These are phyloP conservation scores for Macaria notata DNA, from an alignment of 2,888 invertebrate species.

Conservation along the genomic window DNA sequence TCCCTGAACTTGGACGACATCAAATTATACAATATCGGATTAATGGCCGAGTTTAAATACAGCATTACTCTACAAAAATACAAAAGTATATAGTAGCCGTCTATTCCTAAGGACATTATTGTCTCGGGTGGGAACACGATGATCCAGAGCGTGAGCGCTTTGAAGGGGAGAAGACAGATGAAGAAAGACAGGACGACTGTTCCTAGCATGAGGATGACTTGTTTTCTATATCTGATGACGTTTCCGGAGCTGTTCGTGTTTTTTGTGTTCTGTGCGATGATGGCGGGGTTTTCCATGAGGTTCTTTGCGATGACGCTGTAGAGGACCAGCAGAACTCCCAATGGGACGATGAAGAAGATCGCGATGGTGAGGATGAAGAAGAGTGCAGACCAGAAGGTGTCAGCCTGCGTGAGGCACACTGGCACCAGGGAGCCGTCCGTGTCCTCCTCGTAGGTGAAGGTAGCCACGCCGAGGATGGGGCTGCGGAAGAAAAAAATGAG, in stretches of 20 bases:
- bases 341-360: conserved; percentile 92
- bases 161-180: conserved; percentile 93
- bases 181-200: conserved; percentile 96
- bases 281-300: conserved; percentile 90
- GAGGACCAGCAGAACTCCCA: conserved; percentile 89
- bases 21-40: conserved; percentile 95
- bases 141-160: conserved; percentile 93
- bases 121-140: conserved; percentile 89
- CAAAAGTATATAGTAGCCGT: conserved; percentile 91
- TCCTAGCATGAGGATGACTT: conserved; percentile 93
- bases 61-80: conserved; percentile 94
- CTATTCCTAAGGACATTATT: conserved; percentile 86
- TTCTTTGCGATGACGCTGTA: conserved; percentile 94
- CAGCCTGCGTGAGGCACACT: conserved; percentile 91
- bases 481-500: conserved; percentile 76
- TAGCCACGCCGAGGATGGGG: conserved; percentile 92
- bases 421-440: conserved; percentile 87
- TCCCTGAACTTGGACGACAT: conserved; percentile 96
- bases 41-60: conserved; percentile 94
- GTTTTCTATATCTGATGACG: conserved; percentile 88
- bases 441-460: conserved; percentile 87
- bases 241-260: conserved; percentile 74
- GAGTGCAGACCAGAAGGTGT: conserved; percentile 88
- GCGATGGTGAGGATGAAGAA: conserved; percentile 92
- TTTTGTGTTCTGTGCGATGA: conserved; percentile 84